Evolutionary conservation across 2,113 vertebrate species (phyloP).

Genomic region (Castor canadensis): DNA sequence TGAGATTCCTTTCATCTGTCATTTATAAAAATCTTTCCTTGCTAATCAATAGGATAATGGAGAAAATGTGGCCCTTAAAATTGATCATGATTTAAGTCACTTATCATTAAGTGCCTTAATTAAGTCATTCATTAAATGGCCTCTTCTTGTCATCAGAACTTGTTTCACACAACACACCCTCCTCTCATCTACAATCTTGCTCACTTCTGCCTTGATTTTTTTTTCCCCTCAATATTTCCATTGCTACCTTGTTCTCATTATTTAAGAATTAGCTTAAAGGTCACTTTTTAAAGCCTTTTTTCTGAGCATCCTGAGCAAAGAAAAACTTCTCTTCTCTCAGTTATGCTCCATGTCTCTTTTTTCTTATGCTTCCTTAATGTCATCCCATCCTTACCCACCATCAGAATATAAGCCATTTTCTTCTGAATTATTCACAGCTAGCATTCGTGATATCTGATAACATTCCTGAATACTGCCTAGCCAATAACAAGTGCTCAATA

Average conservation of each 20-base stretch:
- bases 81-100: conserved; percentile 1
- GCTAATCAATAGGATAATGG: background rate
- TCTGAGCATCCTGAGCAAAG: background rate
- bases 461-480: background rate
- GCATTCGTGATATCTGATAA: background rate
- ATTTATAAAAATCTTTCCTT: background rate
- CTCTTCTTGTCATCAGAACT: background rate
- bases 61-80: background rate
- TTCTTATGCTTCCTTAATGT: background rate
- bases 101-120: conserved; percentile 16
- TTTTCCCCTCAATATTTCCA: background rate
- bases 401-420: no score
- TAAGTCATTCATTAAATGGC: background rate
- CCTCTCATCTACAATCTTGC: background rate
- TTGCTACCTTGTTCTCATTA: background rate
- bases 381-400: no score
- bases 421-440: background rate
- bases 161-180: background rate
- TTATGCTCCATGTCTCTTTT: background rate
- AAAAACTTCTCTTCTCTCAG: background rate
- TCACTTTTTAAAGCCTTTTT: background rate
- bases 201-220: background rate
- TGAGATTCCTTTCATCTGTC: background rate
- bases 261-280: background rate
- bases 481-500: background rate